A percentile compares a stretch with the other conserved stretches of the same genome.
Conservation (phyloP, 2,888 invertebrate species). For the Patella pellucida region DNA sequence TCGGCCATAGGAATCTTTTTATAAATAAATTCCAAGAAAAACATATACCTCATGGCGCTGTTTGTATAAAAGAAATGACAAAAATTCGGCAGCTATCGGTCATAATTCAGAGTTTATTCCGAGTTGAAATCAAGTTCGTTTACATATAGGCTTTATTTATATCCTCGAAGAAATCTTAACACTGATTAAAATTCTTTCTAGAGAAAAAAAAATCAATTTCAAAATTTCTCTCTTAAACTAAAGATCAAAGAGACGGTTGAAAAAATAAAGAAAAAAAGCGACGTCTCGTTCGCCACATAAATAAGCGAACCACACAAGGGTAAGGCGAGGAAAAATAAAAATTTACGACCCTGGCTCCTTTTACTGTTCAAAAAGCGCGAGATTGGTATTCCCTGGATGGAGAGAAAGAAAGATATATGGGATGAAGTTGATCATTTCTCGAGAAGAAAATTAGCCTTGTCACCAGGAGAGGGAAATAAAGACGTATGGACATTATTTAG, state of each 20-base stretch:
- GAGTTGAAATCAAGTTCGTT: no score
- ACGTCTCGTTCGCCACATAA: conserved; percentile 8
- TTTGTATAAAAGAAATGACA: no score
- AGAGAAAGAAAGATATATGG: conserved; percentile 5
- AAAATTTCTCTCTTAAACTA: not conserved
- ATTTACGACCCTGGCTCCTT: conserved; percentile 9
- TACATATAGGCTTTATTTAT: no score
- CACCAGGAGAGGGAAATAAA: conserved; percentile 1
- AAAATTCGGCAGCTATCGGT: no score
- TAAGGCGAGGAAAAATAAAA: not conserved
- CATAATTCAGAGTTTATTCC: no score
- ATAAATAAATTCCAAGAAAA: no score
- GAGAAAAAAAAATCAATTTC: not conserved
- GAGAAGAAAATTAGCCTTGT: conserved; percentile 10
- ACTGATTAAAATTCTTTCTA: conserved; percentile 10
- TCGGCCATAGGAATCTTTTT: no score
- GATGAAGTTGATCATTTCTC: conserved; percentile 9
- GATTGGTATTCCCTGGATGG: conserved; percentile 5
- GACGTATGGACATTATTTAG: conserved; percentile 7
- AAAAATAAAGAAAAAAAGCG: conserved; percentile 3
- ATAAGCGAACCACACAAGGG: conserved; percentile 10
- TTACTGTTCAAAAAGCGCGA: conserved; percentile 7
- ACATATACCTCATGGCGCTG: no score
- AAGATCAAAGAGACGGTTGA: not conserved
- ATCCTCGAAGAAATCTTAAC: not conserved